Base-by-base conservation (phyloP, 1,140 invertebrate genomes). In the Psilanteris sp. region DNA sequence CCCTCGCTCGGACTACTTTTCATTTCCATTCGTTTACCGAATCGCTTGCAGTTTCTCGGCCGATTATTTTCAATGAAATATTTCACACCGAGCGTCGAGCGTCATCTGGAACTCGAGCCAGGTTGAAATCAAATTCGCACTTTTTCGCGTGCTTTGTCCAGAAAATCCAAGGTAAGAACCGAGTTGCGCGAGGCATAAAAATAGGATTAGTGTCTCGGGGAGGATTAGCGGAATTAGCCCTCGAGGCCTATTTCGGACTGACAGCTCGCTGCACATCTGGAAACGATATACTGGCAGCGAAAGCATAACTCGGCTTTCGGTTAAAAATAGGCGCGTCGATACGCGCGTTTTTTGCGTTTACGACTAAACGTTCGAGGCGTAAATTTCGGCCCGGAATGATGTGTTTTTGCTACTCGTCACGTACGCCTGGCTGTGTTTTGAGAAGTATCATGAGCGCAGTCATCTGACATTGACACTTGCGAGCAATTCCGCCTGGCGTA, bases 191-290 rank as follows among this genome's bases (percentile, higher is more conserved):
- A 29, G 44, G 46, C n/a, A n/a, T 66, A 74, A 52, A 74, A 74
- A 74, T 74, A 74, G 52, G 61, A 74, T 74, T 61, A 59, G 50
- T 26, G 59, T 57, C 43, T 57, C 50, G 50, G 68, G 68, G 68
- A 24, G 59, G 59, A 72, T 72, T 62, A 64, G 68, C 59, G 8
- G 34, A 72, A 64, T 72, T 72, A 72, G 68, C 68, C 57, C 68
- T 72, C 68, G 43, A 72, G 59, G 48, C 50, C 59, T 72, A 72
- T 64, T 72, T 57, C 50, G 34, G 57, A 57, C 50, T 41, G 57
- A 34, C 50, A 72, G 50, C 50, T 43, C 52, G 68, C 64, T 46
- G 59, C 46, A 50, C 57, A 72, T 72, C 68, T 72, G 68, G 48
- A 50, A 64, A 64, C 50, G 50, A 72, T 72, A 57, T 10, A 34